A percentile compares a stretch with the other conserved stretches of the same genome.
Conservation (phyloP, 2,113 vertebrate species). For the Limanda limanda region DNA sequence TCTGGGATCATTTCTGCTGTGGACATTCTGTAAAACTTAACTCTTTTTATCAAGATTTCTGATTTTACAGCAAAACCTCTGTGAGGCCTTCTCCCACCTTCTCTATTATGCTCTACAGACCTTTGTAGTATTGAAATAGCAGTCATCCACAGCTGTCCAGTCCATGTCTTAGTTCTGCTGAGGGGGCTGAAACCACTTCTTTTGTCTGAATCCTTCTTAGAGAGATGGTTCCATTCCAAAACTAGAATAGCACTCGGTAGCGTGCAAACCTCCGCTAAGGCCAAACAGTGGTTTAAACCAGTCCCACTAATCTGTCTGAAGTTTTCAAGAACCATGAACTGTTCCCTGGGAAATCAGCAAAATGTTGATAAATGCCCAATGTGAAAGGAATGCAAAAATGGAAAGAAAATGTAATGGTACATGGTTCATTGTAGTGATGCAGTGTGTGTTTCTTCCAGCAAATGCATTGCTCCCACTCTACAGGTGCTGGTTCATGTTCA, state of each 20-base stretch:
- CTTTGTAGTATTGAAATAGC: constrained; percentile 24
- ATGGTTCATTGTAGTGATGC: not conserved
- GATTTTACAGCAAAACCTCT: not conserved
- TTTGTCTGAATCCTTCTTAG: constrained; percentile 14
- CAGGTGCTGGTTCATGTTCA: not conserved
- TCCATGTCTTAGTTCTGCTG: constrained; percentile 43
- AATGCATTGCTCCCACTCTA: not conserved
- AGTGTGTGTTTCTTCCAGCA: not conserved
- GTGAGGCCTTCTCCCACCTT: constrained; percentile 44
- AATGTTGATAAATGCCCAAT: no score
- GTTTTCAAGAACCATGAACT: no score
- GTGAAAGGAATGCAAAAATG: no score
- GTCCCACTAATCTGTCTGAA: no score
- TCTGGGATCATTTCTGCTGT: not conserved
- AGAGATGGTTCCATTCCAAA: constrained; percentile 18
- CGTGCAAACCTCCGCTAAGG: no score
- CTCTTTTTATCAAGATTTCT: not conserved
- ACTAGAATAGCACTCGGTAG: not conserved
- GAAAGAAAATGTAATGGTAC: no score
- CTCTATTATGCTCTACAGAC: constrained; percentile 25
- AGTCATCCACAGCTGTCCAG: constrained; percentile 16
- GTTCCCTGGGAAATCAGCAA: no score
- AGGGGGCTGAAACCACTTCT: constrained; percentile 20
- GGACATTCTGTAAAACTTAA: not conserved
- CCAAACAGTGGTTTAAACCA: no score